Base-by-base conservation (phyloP, 1,140 invertebrate genomes). In the Drosophila varians region DNA sequence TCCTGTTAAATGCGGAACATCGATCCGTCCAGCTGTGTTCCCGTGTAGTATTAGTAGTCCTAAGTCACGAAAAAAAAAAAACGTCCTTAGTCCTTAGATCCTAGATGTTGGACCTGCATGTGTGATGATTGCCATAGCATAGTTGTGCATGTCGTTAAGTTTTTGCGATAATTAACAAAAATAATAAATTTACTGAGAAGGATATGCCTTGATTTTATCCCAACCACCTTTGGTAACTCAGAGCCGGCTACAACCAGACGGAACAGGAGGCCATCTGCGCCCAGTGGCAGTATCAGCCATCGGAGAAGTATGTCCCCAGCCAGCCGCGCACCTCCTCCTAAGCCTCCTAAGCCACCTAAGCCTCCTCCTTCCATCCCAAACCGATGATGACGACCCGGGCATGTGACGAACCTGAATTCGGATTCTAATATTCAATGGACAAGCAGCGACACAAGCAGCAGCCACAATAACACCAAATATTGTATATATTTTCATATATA, bases 231-330 rank as follows among this genome's bases (percentile, higher is more conserved):
- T 12, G 2, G 26, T 23, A 19, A 26, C 25, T 26, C 43, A 91
- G 90, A 57, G 94, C 92, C 77, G 94, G 94, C 7, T 94, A 94
- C 51, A 92, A 92, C 38, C 91, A 94, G 75, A 92, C 92, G 23
- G 93, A 93, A 60, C 92, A 92, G 21, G 92, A 93, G 64, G 91
- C 84, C 52, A 78, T 94, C 11, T 94, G 94, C 60, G 92, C 93
- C 2, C 93, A 94, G 71, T 94, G 93, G 92, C 93, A 93, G 70
- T 94, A 94, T 72, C 92, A 93, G 61, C 94, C 94, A 3, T 94
- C 93, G 18, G 94, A 94, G 68, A 94, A 94, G 77, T 94, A 94
- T 65, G 86, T 90, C 57, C 89, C 89, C 56, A 90, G 89, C 62
- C 82, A 87, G 74, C 82, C 82, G 42, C 84, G 82, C 18, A 87